phyloP scores from a whole-genome alignment of 2,113 vertebrate species.

The Vidua chalybeata region DNA sequence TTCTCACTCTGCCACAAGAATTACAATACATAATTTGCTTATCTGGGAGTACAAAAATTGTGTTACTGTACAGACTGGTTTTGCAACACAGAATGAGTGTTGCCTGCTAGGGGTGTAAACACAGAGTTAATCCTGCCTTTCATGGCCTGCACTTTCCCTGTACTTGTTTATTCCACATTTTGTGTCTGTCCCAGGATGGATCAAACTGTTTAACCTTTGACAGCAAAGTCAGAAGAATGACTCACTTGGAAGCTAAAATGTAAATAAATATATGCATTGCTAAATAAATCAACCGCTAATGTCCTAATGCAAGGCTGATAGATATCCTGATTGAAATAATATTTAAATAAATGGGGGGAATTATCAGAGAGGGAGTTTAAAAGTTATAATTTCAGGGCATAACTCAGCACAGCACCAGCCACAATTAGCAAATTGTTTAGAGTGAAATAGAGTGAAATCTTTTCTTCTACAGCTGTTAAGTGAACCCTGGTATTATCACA shows the following conservation, averaged over 20 bases:
- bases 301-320: neutral
- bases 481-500: neutral
- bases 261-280: conserved; percentile 42
- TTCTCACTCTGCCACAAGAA: neutral
- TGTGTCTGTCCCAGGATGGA: neutral
- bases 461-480: neutral
- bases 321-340: conserved; percentile 3
- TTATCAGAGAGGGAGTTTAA: neutral
- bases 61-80: conserved; percentile 5
- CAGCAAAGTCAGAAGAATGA: conserved; percentile 30
- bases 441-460: neutral
- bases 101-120: neutral
- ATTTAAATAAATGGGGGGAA: neutral
- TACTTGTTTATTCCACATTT: conserved; percentile 19
- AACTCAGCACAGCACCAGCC: neutral
- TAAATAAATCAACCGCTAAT: conserved; percentile 43
- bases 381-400: neutral
- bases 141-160: neutral
- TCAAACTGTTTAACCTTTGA: conserved; percentile 57
- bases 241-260: conserved; percentile 26
- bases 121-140: neutral
- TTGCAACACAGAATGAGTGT: neutral
- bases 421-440: neutral
- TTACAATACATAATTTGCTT: neutral
- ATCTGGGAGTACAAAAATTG: neutral